Evolutionary conservation across 2,888 invertebrate species (phyloP).

Genomic region (Melanotus villosus): DNA sequence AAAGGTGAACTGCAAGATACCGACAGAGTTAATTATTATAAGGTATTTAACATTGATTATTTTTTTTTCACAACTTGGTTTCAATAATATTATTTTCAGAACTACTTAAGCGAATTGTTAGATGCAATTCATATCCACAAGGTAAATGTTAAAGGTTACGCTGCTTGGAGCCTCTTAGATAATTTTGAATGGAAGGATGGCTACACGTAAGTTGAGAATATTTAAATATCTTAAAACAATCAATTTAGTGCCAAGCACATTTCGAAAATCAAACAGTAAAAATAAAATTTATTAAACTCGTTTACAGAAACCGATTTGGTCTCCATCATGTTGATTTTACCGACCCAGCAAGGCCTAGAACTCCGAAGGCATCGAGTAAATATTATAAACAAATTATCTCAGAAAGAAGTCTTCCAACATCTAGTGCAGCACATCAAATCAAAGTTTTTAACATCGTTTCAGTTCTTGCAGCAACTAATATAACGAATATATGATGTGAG

Average conservation of each 20-base stretch:
- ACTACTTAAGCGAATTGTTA: constrained; percentile 53
- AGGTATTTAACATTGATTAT: constrained; percentile 29
- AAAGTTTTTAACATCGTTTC: no score
- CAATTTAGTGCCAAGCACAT: no score
- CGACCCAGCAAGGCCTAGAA: constrained; percentile 72
- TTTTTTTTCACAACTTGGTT: neutral
- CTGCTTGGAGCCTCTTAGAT: constrained; percentile 61
- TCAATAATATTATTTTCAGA: constrained; percentile 44
- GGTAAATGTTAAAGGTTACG: constrained; percentile 56
- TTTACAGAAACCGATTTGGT: constrained; percentile 72
- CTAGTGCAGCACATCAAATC: no score
- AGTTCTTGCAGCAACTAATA: no score
- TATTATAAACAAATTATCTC: constrained; percentile 70
- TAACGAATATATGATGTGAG: no score
- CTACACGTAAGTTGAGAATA: neutral
- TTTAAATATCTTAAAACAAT: no score
- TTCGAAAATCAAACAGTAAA: no score
- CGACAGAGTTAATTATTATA: constrained; percentile 65
- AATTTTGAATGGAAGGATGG: constrained; percentile 59
- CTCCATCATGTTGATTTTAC: constrained; percentile 77
- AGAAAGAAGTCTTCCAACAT: neutral
- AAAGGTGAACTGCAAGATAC: constrained; percentile 68
- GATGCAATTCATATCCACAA: constrained; percentile 55
- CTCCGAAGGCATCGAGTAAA: constrained; percentile 74
- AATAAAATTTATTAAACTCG: no score